Conservation (phyloP, 2,888 invertebrate species). For the Thyatira batis region DNA sequence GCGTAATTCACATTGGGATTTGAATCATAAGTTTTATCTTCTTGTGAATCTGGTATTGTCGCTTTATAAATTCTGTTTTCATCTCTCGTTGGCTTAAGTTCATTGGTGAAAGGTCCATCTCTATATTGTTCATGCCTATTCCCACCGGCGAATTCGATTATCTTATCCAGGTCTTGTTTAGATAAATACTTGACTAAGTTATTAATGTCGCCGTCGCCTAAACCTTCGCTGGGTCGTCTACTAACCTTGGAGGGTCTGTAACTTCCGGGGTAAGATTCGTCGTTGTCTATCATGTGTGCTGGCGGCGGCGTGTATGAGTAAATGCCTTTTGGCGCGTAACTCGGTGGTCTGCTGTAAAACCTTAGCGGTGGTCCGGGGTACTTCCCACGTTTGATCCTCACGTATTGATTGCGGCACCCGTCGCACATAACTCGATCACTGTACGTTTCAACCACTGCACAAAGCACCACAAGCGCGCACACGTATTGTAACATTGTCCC, state of each 20-base stretch:
- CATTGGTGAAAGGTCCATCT: constrained; percentile 4
- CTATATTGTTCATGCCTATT: constrained; percentile 21
- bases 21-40: neutral
- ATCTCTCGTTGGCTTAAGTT: constrained; percentile 4
- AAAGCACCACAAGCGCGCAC: constrained; percentile 33
- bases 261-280: constrained; percentile 33
- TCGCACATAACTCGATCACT: constrained; percentile 44
- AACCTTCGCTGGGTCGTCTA: constrained; percentile 56
- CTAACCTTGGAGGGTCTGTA: constrained; percentile 58
- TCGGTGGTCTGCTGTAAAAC: constrained; percentile 59
- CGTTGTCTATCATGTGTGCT: constrained; percentile 41
- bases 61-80: constrained; percentile 21
- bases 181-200: constrained; percentile 67
- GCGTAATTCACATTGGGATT: neutral
- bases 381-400: constrained; percentile 63
- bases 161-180: constrained; percentile 67
- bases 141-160: constrained; percentile 56
- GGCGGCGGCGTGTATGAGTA: constrained; percentile 69
- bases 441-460: constrained; percentile 39
- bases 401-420: constrained; percentile 28
- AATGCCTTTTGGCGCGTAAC: constrained; percentile 41
- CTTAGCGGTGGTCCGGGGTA: constrained; percentile 54
- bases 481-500: constrained; percentile 24
- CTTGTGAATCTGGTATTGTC: constrained; percentile 14
- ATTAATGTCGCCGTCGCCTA: constrained; percentile 63